These are phyloP conservation scores for Drosophila falleni DNA, from an alignment of 2,888 invertebrate genomes.

Conservation along the genomic window DNA sequence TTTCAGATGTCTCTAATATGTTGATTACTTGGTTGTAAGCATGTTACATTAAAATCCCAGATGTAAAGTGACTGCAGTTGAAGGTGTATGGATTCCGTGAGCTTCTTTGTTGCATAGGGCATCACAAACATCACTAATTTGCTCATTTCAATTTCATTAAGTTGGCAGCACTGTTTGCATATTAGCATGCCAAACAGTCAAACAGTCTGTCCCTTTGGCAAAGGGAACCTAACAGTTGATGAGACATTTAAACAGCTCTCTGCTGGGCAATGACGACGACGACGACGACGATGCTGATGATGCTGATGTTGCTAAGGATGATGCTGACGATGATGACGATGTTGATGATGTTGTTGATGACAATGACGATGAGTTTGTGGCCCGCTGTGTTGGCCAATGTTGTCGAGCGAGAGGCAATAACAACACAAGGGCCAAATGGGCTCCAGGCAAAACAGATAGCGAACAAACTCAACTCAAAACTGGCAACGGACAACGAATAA, in stretches of 20 bases:
- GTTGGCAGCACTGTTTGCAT: slow-evolving; percentile 79
- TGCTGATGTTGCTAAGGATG: slow-evolving; percentile 27
- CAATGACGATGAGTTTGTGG: slow-evolving; percentile 57
- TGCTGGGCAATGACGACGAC: slow-evolving; percentile 50
- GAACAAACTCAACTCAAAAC: slow-evolving; percentile 49
- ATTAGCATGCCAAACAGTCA: slow-evolving; percentile 77
- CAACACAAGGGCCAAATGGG: slow-evolving; percentile 64
- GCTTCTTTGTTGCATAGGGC: slow-evolving; percentile 19
- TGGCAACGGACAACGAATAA: slow-evolving; percentile 44
- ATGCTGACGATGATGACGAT: slow-evolving; percentile 30
- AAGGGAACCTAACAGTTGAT: slow-evolving; percentile 48
- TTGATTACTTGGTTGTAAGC: not conserved
- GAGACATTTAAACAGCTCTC: slow-evolving; percentile 75
- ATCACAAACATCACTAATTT: slow-evolving; percentile 64
- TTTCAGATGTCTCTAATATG: not conserved
- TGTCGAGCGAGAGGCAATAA: slow-evolving; percentile 46
- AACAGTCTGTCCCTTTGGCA: slow-evolving; percentile 51
- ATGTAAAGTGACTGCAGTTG: not conserved
- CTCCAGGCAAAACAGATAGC: slow-evolving; percentile 72
- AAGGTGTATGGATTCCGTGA: not conserved
- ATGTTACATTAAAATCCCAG: not conserved
- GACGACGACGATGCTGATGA: slow-evolving; percentile 19
- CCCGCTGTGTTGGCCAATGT: slow-evolving; percentile 61
- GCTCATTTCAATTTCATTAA: slow-evolving; percentile 80
- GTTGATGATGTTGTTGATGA: slow-evolving; percentile 28